These are phyloP conservation scores for Nibea albiflora DNA, from an alignment of 2,113 vertebrate genomes.

Conservation along the genomic window DNA sequence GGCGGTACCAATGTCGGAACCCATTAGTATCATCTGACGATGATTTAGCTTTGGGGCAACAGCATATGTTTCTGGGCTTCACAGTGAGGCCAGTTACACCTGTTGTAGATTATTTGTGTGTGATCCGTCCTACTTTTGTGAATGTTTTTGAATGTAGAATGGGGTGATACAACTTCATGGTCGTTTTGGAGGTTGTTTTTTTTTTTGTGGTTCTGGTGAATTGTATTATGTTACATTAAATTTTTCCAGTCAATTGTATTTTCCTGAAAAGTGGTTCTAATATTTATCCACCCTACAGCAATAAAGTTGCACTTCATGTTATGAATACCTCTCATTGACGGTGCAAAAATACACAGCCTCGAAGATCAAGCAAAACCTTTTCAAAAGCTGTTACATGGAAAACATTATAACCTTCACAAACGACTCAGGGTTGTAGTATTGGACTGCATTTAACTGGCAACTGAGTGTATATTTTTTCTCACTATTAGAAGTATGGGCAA, in stretches of 20 bases:
- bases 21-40: too few relatives aligned
- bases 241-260: background rate
- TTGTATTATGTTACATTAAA: background rate
- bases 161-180: background rate
- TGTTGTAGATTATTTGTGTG: too few relatives aligned
- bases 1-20: too few relatives aligned
- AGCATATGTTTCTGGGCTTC: too few relatives aligned
- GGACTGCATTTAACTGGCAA: background rate
- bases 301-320: background rate
- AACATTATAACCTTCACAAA: constrained; percentile 7
- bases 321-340: too few relatives aligned
- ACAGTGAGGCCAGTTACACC: too few relatives aligned
- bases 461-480: background rate
- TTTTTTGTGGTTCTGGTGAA: background rate
- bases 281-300: constrained; percentile 7
- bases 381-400: background rate
- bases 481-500: background rate
- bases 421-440: background rate
- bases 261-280: background rate
- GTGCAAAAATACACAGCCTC: background rate
- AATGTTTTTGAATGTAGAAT: background rate
- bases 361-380: background rate
- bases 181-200: background rate
- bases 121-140: background rate
- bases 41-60: too few relatives aligned